Evolutionary conservation across 92 coral and sea anemone species (phyloP).

Genomic region (Pocillopora grandis): DNA sequence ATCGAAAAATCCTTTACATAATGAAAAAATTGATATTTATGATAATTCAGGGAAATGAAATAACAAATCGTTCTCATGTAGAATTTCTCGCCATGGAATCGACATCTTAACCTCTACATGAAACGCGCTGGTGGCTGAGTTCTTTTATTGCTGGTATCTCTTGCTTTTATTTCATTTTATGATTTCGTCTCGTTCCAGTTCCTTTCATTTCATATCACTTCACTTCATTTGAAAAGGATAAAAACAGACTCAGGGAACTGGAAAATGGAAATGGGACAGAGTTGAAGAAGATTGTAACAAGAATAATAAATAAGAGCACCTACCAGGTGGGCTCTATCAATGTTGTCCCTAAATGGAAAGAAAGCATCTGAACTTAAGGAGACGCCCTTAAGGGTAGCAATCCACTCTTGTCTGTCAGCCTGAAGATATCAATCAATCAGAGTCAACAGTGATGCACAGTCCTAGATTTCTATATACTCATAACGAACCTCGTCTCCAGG

Average conservation of each 20-base stretch:
- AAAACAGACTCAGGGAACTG: too few species aligned
- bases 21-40: too few species aligned
- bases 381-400: constrained; percentile 76
- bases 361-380: constrained; percentile 98
- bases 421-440: constrained; percentile 22
- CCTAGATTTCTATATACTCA: not conserved
- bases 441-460: not conserved
- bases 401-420: constrained; percentile 90
- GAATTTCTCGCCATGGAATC: too few species aligned
- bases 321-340: constrained; percentile 96
- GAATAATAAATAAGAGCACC: not conserved
- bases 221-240: too few species aligned
- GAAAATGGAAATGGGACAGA: too few species aligned
- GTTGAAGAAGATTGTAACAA: not conserved
- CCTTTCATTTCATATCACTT: too few species aligned
- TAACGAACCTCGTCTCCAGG: not conserved
- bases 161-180: too few species aligned
- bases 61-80: too few species aligned
- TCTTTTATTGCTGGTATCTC: too few species aligned
- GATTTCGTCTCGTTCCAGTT: too few species aligned
- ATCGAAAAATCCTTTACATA: too few species aligned
- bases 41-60: too few species aligned
- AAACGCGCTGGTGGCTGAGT: not conserved
- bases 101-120: not conserved
- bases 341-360: constrained; percentile 96